Conservation (phyloP, 2,888 invertebrate genomes). For the Balanococcus diminutus region DNA sequence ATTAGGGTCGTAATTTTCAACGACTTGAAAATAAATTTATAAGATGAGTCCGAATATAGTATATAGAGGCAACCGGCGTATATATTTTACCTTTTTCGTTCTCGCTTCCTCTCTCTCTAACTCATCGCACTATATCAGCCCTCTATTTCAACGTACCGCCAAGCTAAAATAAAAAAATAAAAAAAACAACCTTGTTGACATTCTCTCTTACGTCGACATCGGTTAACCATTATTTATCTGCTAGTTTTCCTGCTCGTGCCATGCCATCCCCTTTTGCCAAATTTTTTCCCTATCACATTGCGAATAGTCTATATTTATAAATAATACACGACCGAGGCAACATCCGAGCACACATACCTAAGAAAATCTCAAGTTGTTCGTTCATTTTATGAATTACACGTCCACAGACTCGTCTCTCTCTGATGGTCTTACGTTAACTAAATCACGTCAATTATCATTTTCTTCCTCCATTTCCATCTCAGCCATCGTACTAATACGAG, state of each 20-base stretch:
- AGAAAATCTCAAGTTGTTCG: not conserved
- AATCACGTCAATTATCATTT: conserved; percentile 9
- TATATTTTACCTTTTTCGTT: not conserved
- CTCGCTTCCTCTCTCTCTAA: too few relatives aligned
- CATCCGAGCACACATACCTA: not conserved
- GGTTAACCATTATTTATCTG: conserved; percentile 25
- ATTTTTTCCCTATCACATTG: not conserved
- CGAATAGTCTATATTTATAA: too few relatives aligned
- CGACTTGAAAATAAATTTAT: conserved; percentile 29
- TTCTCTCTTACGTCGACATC: not conserved
- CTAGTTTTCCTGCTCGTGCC: not conserved
- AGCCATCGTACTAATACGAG: not conserved
- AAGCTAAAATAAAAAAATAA: not conserved
- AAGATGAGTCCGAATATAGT: conserved; percentile 14
- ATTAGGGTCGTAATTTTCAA: conserved; percentile 20
- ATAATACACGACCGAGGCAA: not conserved
- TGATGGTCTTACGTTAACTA: not conserved
- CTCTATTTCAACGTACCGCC: not conserved
- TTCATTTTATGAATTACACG: not conserved
- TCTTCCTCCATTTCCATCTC: not conserved
- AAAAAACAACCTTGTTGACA: conserved; percentile 7
- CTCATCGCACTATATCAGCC: not conserved
- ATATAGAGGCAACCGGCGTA: not conserved
- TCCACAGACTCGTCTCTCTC: too few relatives aligned
- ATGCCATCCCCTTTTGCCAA: not conserved